Evolutionary conservation across 1,140 invertebrate genomes (phyloP).

Genomic region (Heliothis virescens): DNA sequence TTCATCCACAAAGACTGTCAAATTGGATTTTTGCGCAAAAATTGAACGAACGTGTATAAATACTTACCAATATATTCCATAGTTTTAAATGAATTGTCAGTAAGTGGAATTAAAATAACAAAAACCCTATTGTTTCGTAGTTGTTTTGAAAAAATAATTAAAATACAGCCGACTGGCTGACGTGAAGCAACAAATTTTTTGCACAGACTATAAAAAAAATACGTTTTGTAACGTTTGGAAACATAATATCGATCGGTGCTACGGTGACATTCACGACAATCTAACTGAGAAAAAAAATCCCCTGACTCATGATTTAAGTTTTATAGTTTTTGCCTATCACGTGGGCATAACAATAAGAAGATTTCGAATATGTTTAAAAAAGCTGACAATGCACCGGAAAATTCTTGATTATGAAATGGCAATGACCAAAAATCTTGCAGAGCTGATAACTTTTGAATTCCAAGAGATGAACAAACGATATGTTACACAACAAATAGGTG

Average conservation of each 20-base stretch:
- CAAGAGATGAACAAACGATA: no score
- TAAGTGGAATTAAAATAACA: constrained; percentile 63
- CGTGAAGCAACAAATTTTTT: constrained; percentile 82
- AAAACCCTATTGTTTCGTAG: constrained; percentile 57
- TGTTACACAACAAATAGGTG: no score
- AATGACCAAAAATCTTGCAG: no score
- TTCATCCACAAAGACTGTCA: constrained; percentile 61
- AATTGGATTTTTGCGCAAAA: constrained; percentile 49
- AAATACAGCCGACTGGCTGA: constrained; percentile 79
- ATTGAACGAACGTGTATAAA: constrained; percentile 54
- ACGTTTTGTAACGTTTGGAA: constrained; percentile 33
- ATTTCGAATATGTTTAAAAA: no score
- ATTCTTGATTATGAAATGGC: no score
- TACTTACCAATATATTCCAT: constrained; percentile 81
- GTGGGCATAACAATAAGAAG: no score
- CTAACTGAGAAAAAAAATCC: background rate
- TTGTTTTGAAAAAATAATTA: constrained; percentile 83
- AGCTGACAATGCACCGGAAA: no score
- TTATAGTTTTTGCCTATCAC: no score
- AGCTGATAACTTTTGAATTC: no score
- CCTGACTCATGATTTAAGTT: no score
- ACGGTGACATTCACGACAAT: constrained; percentile 7
- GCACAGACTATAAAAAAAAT: constrained; percentile 49
- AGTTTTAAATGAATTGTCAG: constrained; percentile 59
- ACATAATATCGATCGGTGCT: background rate